Conservation (phyloP, 2,113 vertebrate genomes). For the Anguilla rostrata region DNA sequence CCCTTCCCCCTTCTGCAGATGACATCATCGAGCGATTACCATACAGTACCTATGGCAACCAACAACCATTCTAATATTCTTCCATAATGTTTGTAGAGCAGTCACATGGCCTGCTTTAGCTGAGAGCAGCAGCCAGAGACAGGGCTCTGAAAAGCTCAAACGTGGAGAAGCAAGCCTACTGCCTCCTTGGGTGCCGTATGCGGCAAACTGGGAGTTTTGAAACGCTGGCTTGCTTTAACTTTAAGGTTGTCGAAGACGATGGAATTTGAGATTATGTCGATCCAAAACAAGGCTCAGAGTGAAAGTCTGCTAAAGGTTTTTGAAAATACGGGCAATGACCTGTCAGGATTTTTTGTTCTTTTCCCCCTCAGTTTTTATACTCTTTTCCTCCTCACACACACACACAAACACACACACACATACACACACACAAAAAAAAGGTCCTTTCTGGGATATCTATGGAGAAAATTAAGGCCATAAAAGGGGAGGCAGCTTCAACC, state of each 20-base stretch:
- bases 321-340: background rate
- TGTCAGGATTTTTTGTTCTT: background rate
- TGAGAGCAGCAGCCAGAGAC: conserved; percentile 44
- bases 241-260: background rate
- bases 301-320: background rate
- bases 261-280: background rate
- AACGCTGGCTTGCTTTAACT: background rate
- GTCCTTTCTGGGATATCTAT: no score
- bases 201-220: background rate
- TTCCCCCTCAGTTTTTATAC: background rate
- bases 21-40: conserved; percentile 48
- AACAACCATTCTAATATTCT: conserved; percentile 47
- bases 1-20: conserved; percentile 26
- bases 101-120: conserved; percentile 39
- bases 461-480: no score
- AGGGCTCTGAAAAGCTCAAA: conserved; percentile 31
- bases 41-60: conserved; percentile 46
- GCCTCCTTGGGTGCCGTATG: background rate
- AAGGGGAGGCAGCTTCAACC: no score
- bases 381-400: no score
- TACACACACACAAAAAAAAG: no score
- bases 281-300: background rate
- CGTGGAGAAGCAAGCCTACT: background rate
- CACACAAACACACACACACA: no score
- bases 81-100: conserved; percentile 46